Base-by-base conservation (phyloP, 2,113 vertebrate genomes). In the Diphyllodes magnificus region DNA sequence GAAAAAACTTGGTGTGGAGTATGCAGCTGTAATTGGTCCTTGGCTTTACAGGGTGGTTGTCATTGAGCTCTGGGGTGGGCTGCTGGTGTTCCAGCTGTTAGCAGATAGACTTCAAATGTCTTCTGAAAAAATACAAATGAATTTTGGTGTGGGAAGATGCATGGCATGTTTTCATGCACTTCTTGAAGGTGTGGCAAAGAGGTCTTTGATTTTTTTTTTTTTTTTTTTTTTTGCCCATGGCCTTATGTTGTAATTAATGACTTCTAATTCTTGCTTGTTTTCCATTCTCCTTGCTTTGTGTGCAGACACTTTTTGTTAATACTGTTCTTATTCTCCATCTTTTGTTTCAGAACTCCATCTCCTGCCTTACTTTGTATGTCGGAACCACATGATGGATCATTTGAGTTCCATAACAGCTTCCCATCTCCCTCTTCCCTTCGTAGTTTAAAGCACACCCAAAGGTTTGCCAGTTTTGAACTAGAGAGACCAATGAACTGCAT, bases 331-430 rank as follows among this genome's bases (percentile, higher is more conserved):
- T 96, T 96, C 90, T 97, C 90, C 90, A 92, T 96, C 90, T 97
- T 97, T 96, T 97, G 87, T 97, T 97, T 95, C 95, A 95, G 95
- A 97, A 61, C 68, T 92, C 82, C 91, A 93, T 94, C 92, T 94
- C 83, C 93, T 93, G 92, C 95, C 92, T 96, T 93, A 94, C 92
- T 94, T 94, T 97, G 39, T 97, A 80, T 92, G 85, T 96, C 0
- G 95, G 96, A 91, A 75, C 11, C 44, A 80, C 92, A 93, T 92
- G 95, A 87, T 92, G 96, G 95, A 95, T 95, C 94, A 93, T 93
- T 96, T 96, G 96, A 69, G 85, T 96, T 88, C 56, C 69, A 86
- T 92, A 94, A 75, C 93, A 92, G 80, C 90, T 80, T 90, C 77
- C 87, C 82, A 94, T 65, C 94, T 96, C 91, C 69, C 94, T 92